Percentiles rank a stretch among this genome's conserved stretches.
Conservation (phyloP, 1,140 invertebrate genomes). For the Brachionus asplanchnoidis region DNA sequence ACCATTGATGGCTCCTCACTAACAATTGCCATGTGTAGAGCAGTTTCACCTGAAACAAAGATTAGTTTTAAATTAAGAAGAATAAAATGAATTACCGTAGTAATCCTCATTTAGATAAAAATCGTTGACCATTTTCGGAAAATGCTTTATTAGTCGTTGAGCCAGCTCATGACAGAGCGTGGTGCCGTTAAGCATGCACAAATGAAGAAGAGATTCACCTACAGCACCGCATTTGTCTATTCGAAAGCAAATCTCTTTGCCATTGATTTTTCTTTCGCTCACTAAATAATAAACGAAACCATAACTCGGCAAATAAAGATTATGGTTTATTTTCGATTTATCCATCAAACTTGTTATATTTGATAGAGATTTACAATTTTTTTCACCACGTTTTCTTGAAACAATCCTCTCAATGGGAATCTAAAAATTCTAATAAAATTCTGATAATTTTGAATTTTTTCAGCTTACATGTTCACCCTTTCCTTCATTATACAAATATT, state of each 20-base stretch:
- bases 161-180: conserved; percentile 85
- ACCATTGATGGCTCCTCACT: conserved; percentile 97
- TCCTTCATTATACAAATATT: conserved; percentile 39
- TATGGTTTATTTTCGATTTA: not conserved
- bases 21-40: conserved; percentile 89
- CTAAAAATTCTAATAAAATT: not conserved
- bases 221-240: conserved; percentile 85
- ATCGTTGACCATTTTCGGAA: conserved; percentile 90
- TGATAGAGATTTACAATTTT: not conserved
- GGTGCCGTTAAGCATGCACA: conserved; percentile 84
- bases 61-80: not conserved
- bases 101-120: conserved; percentile 93
- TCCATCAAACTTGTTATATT: not conserved
- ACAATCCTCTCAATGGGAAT: conserved; percentile 20
- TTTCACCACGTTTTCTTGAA: not conserved
- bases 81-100: conserved; percentile 62
- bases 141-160: conserved; percentile 80
- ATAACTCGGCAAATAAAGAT: not conserved
- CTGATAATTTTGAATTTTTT: not conserved
- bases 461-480: not conserved
- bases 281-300: not conserved
- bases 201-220: conserved; percentile 86
- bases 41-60: conserved; percentile 47
- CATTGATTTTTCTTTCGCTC: not conserved
- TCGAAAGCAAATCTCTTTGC: conserved; percentile 77